Evolutionary conservation across 2,888 invertebrate genomes (phyloP).

Genomic region (Xanthostigma xanthostigma): DNA sequence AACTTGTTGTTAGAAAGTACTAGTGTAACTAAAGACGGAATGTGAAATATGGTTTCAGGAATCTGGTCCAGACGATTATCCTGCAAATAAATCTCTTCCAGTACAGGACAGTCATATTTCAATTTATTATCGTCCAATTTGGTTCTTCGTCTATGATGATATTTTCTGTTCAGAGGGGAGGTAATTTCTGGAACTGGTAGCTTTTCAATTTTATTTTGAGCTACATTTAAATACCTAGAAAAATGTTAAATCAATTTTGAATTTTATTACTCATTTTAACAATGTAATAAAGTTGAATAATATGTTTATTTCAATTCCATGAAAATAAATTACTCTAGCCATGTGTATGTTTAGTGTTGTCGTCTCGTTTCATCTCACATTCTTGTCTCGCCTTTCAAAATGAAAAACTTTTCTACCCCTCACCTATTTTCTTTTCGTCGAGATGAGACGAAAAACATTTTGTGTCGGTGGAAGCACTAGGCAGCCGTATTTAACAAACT

Average conservation of each 20-base stretch:
- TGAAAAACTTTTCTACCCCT: too few relatives aligned
- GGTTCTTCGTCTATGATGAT: conserved; percentile 20
- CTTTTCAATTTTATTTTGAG: conserved; percentile 75
- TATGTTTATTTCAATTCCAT: too few relatives aligned
- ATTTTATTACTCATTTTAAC: too few relatives aligned
- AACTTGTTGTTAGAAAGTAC: conserved; percentile 93
- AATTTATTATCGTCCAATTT: conserved; percentile 16
- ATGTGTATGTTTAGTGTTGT: too few relatives aligned
- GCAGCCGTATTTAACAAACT: conserved; percentile 22
- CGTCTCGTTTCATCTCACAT: too few relatives aligned
- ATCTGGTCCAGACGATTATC: conserved; percentile 76
- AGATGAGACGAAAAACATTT: too few relatives aligned
- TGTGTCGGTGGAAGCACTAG: too few relatives aligned
- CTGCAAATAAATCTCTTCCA: conserved; percentile 85
- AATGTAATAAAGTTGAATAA: too few relatives aligned
- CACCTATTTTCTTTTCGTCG: too few relatives aligned
- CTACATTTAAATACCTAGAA: conserved; percentile 55
- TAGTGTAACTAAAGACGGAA: conserved; percentile 63
- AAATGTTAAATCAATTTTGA: neutral
- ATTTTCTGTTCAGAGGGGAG: conserved; percentile 20
- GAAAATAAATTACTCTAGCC: too few relatives aligned
- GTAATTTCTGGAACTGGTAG: conserved; percentile 37
- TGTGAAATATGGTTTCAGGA: conserved; percentile 65
- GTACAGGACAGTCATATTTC: conserved; percentile 55
- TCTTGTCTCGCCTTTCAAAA: too few relatives aligned